phyloP scores from a whole-genome alignment of 2,797 vertebrate species.

The Melanotaenia boesemani region DNA sequence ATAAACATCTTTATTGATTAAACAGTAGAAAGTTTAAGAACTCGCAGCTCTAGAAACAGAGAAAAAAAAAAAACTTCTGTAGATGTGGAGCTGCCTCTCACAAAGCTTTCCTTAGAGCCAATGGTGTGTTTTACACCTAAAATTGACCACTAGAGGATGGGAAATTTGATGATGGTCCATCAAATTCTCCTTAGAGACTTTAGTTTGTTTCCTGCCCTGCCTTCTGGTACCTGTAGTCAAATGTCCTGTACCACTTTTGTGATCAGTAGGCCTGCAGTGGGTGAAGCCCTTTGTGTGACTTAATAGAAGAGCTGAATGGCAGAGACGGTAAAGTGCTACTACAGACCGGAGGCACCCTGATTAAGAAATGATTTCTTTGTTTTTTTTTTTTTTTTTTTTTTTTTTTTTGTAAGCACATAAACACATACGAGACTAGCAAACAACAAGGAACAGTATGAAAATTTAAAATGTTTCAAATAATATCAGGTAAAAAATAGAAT shows the following conservation, averaged over 20 bases:
- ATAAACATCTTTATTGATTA: not conserved
- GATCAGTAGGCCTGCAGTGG: conserved; percentile 59
- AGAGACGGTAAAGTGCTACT: conserved; percentile 79
- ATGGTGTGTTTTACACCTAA: not conserved
- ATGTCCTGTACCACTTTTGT: conserved; percentile 42
- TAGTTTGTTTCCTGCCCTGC: conserved; percentile 41
- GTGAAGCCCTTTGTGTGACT: conserved; percentile 73
- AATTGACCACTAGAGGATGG: not conserved
- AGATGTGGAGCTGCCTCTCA: not conserved
- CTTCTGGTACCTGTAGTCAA: conserved; percentile 27
- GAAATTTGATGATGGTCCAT: not conserved
- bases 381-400: conserved; percentile 31
- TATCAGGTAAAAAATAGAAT: conserved; percentile 57
- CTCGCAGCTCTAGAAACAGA: not conserved
- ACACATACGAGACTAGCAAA: conserved; percentile 64
- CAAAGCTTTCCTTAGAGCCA: too few relatives aligned
- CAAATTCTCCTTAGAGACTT: not conserved
- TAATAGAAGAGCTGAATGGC: conserved; percentile 62
- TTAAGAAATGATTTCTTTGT: conserved; percentile 53
- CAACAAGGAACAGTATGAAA: conserved; percentile 51
- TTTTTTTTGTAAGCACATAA: conserved; percentile 52
- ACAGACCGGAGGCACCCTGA: conserved; percentile 76
- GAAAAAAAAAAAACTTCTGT: not conserved
- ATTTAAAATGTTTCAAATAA: conserved; percentile 53
- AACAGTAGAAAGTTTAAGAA: not conserved